These are phyloP conservation scores for Pinctada fucata DNA, from an alignment of 2,888 invertebrate species.

Conservation along the genomic window DNA sequence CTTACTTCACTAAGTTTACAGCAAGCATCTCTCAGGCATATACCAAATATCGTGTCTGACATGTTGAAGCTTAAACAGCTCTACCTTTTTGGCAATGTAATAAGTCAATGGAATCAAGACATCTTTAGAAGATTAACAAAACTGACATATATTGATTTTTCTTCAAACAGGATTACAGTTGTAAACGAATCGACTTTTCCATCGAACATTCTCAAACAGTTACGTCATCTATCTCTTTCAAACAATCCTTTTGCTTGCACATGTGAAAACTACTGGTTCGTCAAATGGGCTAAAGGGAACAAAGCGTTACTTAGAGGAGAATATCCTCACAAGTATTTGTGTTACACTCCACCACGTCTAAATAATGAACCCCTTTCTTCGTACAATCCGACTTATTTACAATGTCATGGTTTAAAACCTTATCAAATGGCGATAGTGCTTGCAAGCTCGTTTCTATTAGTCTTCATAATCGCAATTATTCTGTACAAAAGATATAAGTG, in stretches of 20 bases:
- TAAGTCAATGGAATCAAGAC: neutral
- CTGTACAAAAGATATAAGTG: conserved; percentile 79
- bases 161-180: conserved; percentile 4
- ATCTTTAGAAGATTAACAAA: neutral
- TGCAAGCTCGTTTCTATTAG: conserved; percentile 3
- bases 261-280: conserved; percentile 77
- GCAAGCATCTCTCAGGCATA: neutral
- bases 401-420: conserved; percentile 15
- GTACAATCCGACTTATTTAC: conserved; percentile 20
- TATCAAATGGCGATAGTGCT: conserved; percentile 34
- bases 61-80: conserved; percentile 4
- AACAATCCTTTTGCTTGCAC: conserved; percentile 82
- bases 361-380: neutral
- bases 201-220: no score
- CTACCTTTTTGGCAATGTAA: neutral
- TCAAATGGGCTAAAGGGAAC: conserved; percentile 29
- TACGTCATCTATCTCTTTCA: no score
- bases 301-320: neutral
- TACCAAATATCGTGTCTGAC: conserved; percentile 5
- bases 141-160: conserved; percentile 1
- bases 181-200: conserved; percentile 2
- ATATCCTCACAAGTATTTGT: conserved; percentile 12
- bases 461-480: conserved; percentile 44
- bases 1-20: neutral
- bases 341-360: conserved; percentile 11